Conservation (phyloP, 2,797 vertebrate species). For the Limnodromus scolopaceus region DNA sequence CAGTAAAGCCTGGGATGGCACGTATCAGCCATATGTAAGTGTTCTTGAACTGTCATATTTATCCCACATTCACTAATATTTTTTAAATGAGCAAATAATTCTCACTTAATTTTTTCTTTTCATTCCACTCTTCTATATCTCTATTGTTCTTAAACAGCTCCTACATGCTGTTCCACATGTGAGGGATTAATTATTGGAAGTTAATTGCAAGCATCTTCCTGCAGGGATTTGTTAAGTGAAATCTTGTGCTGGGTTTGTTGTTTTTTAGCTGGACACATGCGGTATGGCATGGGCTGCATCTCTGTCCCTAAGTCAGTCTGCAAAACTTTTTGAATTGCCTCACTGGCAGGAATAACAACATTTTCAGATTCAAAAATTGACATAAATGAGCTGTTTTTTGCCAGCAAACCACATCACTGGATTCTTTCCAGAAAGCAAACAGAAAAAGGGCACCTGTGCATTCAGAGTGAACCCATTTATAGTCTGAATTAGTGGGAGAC, state of each 20-base stretch:
- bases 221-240: not conserved
- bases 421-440: not conserved
- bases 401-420: not conserved
- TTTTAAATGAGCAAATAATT: not conserved
- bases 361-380: constrained; percentile 1
- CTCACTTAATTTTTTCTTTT: not conserved
- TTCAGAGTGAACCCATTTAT: not conserved
- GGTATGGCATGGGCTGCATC: not conserved
- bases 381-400: not conserved
- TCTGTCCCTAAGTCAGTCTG: not conserved
- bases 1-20: not conserved
- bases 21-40: not conserved
- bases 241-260: not conserved
- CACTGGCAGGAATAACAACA: not conserved
- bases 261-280: not conserved
- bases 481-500: not conserved
- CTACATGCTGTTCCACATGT: not conserved
- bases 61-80: not conserved
- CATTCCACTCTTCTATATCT: not conserved
- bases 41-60: not conserved
- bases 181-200: not conserved
- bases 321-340: not conserved
- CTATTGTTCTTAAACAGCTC: not conserved
- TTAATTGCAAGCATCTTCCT: not conserved
- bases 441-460: not conserved